These are phyloP conservation scores for Takifugu ocellatus DNA, from an alignment of 2,797 vertebrate genomes.

Conservation along the genomic window DNA sequence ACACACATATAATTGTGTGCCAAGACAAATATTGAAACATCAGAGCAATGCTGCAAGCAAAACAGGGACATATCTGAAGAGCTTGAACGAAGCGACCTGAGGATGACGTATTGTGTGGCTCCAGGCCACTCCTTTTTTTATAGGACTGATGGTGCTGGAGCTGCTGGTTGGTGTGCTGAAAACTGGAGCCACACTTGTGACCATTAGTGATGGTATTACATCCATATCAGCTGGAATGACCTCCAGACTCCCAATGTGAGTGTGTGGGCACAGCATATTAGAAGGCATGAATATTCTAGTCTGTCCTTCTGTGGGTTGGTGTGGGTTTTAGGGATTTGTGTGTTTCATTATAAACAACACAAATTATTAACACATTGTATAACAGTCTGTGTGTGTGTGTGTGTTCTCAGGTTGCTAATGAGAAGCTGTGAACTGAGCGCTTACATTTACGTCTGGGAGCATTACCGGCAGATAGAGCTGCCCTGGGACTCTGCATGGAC, in stretches of 20 bases:
- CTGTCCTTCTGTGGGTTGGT: not conserved
- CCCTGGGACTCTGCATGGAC: conserved; percentile 91
- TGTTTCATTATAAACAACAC: conserved; percentile 17
- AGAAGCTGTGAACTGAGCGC: conserved; percentile 82
- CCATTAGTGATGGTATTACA: conserved; percentile 81
- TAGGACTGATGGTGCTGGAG: conserved; percentile 84
- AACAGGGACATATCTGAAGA: too few species aligned
- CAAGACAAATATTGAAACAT: too few species aligned
- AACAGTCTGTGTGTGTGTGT: conserved; percentile 21
- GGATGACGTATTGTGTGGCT: too few species aligned
- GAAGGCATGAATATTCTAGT: too few species aligned
- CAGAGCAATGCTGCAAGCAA: too few species aligned
- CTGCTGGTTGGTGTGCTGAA: conserved; percentile 77
- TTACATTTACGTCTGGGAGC: conserved; percentile 87
- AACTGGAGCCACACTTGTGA: conserved; percentile 64
- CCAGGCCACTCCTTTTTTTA: conserved; percentile 86
- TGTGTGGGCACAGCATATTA: not conserved
- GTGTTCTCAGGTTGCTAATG: conserved; percentile 73
- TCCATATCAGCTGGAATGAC: conserved; percentile 86
- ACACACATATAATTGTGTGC: too few species aligned
- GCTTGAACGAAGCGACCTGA: too few species aligned
- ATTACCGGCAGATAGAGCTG: conserved; percentile 79
- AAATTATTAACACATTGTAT: not conserved
- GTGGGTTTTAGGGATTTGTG: too few species aligned
- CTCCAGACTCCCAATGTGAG: conserved; percentile 85